phyloP scores from a whole-genome alignment of 2,797 vertebrate genomes.

The Gymnothorax javanicus region DNA sequence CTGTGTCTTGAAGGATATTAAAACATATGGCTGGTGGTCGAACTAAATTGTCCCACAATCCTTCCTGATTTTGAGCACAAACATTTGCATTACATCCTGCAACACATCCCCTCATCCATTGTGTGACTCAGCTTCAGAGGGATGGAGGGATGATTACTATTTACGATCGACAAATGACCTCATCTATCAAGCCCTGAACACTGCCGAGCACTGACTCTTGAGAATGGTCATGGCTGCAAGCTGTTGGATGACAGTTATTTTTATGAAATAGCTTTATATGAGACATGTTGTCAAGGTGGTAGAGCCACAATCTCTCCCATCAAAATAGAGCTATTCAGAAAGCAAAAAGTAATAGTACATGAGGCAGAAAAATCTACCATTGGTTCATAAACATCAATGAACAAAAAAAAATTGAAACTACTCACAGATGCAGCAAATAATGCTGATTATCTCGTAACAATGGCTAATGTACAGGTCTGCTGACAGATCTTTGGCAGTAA shows the following conservation, averaged over 20 bases:
- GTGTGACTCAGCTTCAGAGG: conserved; percentile 48
- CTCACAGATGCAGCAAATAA: too few species aligned
- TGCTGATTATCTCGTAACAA: too few species aligned
- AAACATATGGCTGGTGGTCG: background rate
- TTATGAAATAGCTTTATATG: too few species aligned
- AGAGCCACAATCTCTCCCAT: conserved; percentile 50
- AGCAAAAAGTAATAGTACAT: conserved; percentile 29
- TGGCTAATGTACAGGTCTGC: too few species aligned
- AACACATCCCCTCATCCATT: conserved; percentile 48
- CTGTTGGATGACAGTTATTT: conserved; percentile 41
- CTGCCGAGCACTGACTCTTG: conserved; percentile 56
- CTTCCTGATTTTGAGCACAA: conserved; percentile 17
- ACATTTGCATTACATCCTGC: conserved; percentile 44
- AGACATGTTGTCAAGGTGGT: background rate
- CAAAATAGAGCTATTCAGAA: conserved; percentile 45
- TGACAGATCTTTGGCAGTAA: too few species aligned
- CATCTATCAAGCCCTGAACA: conserved; percentile 58
- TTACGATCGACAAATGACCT: conserved; percentile 53
- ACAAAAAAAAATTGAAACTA: too few species aligned
- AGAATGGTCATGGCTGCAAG: conserved; percentile 51
- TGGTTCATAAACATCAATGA: too few species aligned
- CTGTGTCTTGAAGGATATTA: background rate
- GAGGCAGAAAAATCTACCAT: background rate
- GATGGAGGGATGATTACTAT: conserved; percentile 60
- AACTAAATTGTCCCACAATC: background rate